phyloP scores from a whole-genome alignment of 2,113 vertebrate genomes.

The Thalassoma bifasciatum region DNA sequence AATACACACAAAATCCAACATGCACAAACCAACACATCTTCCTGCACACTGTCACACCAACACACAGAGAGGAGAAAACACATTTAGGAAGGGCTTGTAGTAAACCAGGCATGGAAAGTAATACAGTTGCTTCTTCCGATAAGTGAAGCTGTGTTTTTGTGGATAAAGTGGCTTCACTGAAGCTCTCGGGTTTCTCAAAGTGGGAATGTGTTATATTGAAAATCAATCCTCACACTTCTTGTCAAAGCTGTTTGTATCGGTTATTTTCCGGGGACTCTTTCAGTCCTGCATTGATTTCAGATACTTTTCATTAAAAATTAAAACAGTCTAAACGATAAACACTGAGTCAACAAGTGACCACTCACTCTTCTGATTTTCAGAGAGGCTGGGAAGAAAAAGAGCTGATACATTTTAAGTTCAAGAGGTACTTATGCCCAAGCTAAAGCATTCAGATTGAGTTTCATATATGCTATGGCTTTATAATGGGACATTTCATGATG shows the following conservation, averaged over 20 bases:
- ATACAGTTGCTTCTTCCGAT: constrained; percentile 40
- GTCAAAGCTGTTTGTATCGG: constrained; percentile 26
- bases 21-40: constrained; percentile 6
- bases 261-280: constrained; percentile 20
- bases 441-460: constrained; percentile 13
- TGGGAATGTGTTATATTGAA: constrained; percentile 38
- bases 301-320: constrained; percentile 38
- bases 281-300: constrained; percentile 38
- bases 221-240: constrained; percentile 47
- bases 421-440: background rate
- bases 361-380: background rate
- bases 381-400: background rate
- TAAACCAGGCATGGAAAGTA: constrained; percentile 43
- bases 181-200: constrained; percentile 23
- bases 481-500: constrained; percentile 3
- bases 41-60: background rate
- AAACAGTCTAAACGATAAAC: constrained; percentile 14
- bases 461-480: constrained; percentile 11
- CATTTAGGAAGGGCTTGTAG: constrained; percentile 30
- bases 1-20: constrained; percentile 26
- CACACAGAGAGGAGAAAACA: background rate
- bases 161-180: constrained; percentile 28
- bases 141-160: constrained; percentile 22
- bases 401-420: background rate
- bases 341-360: constrained; percentile 2